Conservation (phyloP, 2,113 vertebrate genomes). For the Notiomystis cincta region DNA sequence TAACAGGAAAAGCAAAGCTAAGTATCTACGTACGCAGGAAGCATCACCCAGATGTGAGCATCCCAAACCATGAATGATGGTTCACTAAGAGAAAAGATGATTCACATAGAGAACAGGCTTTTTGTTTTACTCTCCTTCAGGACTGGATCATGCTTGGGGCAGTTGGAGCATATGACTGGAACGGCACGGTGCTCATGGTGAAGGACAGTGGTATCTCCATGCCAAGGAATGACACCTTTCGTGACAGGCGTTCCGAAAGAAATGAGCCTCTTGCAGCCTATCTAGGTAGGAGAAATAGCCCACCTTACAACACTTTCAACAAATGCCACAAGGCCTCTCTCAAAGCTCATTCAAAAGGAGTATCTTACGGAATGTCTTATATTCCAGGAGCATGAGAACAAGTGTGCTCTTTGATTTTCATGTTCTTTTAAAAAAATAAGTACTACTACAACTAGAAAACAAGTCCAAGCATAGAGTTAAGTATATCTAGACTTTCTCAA, state of each 20-base stretch:
- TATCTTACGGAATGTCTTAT: not conserved
- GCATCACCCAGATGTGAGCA: not conserved
- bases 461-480: not conserved
- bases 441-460: not conserved
- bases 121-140: constrained; percentile 56
- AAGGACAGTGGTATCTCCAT: constrained; percentile 58
- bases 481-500: not conserved
- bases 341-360: not conserved
- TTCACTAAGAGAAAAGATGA: not conserved
- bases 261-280: constrained; percentile 90
- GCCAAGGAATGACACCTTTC: constrained; percentile 79
- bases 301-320: not conserved
- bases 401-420: not conserved
- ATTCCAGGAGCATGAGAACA: not conserved
- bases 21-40: not conserved
- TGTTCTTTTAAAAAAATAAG: not conserved
- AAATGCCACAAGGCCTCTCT: not conserved
- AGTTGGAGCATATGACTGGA: constrained; percentile 96
- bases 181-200: constrained; percentile 91
- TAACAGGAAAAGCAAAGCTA: not conserved
- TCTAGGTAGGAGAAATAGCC: constrained; percentile 76
- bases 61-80: not conserved
- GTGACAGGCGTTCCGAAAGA: constrained; percentile 66
- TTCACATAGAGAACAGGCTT: not conserved
- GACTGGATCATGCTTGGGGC: constrained; percentile 91